Conservation (phyloP, 1,140 invertebrate genomes). For the Magallana gigas region DNA sequence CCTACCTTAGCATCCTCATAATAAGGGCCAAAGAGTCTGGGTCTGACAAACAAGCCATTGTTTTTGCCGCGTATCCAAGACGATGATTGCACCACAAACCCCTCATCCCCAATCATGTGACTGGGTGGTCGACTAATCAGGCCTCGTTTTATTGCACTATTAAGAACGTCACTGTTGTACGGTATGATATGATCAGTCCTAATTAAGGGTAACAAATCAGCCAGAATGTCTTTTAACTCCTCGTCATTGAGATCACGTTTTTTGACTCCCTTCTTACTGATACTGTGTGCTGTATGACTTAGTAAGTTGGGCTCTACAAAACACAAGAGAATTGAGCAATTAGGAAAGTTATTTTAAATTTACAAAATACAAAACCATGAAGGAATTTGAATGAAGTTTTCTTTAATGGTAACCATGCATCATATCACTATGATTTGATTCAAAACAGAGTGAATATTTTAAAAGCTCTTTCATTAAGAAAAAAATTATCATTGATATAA, state of each 20-base stretch:
- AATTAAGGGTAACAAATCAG: slow-evolving; percentile 89
- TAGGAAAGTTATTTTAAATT: no score
- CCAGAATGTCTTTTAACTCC: slow-evolving; percentile 91
- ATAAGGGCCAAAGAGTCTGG: slow-evolving; percentile 94
- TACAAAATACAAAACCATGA: no score
- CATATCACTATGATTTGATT: no score
- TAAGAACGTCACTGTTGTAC: slow-evolving; percentile 89
- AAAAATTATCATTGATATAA: no score
- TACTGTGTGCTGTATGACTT: slow-evolving; percentile 94
- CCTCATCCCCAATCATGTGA: slow-evolving; percentile 88
- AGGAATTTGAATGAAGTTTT: no score
- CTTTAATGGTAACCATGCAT: no score
- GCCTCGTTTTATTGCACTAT: slow-evolving; percentile 88
- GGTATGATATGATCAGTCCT: slow-evolving; percentile 94
- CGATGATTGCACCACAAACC: slow-evolving; percentile 83
- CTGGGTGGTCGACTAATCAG: slow-evolving; percentile 91
- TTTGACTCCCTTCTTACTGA: slow-evolving; percentile 91
- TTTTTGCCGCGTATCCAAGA: slow-evolving; percentile 91
- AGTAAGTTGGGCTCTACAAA: slow-evolving; percentile 92
- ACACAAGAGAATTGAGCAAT: neutral
- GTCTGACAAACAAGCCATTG: slow-evolving; percentile 90
- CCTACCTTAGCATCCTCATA: slow-evolving; percentile 94
- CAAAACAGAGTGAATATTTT: no score
- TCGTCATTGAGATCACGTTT: slow-evolving; percentile 91
- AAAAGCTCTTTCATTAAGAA: no score